Evolutionary conservation across 1,140 invertebrate species (phyloP).

Genomic region (Megathymus violae): DNA sequence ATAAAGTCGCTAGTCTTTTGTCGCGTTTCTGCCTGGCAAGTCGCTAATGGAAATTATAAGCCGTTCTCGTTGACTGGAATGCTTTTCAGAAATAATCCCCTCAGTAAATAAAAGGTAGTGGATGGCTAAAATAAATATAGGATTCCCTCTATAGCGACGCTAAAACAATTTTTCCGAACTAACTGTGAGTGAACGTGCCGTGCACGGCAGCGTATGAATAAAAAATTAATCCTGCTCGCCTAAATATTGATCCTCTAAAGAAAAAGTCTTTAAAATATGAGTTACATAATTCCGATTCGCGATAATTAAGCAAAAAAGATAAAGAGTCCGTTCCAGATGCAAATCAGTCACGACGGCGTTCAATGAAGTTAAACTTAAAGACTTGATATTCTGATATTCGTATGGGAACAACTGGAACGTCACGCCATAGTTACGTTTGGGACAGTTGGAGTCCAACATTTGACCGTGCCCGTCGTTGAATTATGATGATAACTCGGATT

Average conservation of each 20-base stretch:
- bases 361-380: no score
- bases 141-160: constrained; percentile 21
- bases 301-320: no score
- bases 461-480: no score
- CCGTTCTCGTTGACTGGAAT: constrained; percentile 38
- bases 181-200: not conserved
- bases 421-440: no score
- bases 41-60: constrained; percentile 52
- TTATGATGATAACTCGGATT: no score
- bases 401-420: no score
- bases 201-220: not conserved
- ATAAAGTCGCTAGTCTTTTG: constrained; percentile 1
- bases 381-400: no score
- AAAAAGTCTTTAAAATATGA: not conserved
- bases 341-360: no score
- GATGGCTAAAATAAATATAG: constrained; percentile 28
- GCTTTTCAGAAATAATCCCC: constrained; percentile 37
- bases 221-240: constrained; percentile 12
- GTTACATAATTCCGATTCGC: no score
- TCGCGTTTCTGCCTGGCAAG: constrained; percentile 10
- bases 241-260: not conserved
- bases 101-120: constrained; percentile 35
- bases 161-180: constrained; percentile 30
- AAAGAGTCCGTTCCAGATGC: no score
- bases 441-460: no score